Conservation (phyloP, 2,888 invertebrate genomes). For the Melanostoma mellinum region DNA sequence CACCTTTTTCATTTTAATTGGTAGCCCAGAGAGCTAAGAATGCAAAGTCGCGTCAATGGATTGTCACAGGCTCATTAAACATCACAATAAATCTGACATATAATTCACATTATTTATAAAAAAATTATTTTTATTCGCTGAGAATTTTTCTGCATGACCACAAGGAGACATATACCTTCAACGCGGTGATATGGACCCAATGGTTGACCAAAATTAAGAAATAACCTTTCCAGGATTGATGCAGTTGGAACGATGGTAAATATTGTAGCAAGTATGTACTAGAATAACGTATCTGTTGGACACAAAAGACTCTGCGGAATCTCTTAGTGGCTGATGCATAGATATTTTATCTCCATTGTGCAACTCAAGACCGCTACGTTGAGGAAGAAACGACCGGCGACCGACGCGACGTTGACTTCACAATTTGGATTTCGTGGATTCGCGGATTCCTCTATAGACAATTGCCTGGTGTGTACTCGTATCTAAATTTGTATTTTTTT, state of each 20-base stretch:
- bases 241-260: slow-evolving; percentile 50
- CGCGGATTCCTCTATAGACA: slow-evolving; percentile 32
- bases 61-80: slow-evolving; percentile 51
- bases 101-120: slow-evolving; percentile 46
- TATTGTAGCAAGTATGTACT: slow-evolving; percentile 30
- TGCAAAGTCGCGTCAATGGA: slow-evolving; percentile 8
- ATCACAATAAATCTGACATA: slow-evolving; percentile 58
- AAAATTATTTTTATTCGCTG: slow-evolving; percentile 12
- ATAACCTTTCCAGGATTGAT: slow-evolving; percentile 60
- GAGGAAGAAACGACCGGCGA: slow-evolving; percentile 12
- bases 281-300: slow-evolving; percentile 19
- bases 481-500: slow-evolving; percentile 32
- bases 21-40: background rate
- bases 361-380: slow-evolving; percentile 23
- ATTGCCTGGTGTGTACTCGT: slow-evolving; percentile 22
- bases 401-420: slow-evolving; percentile 23
- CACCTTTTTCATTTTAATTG: slow-evolving; percentile 65
- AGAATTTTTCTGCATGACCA: slow-evolving; percentile 13
- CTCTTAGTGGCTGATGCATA: slow-evolving; percentile 29
- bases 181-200: slow-evolving; percentile 26
- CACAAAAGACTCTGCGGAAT: slow-evolving; percentile 45
- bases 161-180: background rate
- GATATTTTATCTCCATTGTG: slow-evolving; percentile 50
- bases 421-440: slow-evolving; percentile 48
- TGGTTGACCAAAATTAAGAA: slow-evolving; percentile 67